Conservation (phyloP, 1,140 invertebrate species). For the Metaphire vulgaris region DNA sequence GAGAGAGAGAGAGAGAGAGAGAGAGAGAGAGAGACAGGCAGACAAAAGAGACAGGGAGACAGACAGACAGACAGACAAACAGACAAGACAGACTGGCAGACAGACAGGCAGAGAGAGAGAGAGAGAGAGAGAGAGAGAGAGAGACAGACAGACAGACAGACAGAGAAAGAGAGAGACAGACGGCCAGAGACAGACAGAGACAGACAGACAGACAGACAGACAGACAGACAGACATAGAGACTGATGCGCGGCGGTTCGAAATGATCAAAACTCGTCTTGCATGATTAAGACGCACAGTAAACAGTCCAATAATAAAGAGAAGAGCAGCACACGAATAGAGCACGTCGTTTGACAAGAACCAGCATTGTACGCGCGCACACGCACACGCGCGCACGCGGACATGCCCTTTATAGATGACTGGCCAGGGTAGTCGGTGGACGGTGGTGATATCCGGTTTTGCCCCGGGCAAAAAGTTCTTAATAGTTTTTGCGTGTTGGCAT, state of each 20-base stretch:
- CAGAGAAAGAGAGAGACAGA: not conserved
- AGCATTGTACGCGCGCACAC: too few relatives aligned
- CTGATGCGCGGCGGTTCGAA: not conserved
- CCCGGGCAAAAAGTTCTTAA: too few relatives aligned
- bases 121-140: not conserved
- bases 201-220: not conserved
- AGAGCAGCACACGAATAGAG: too few relatives aligned
- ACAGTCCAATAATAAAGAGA: too few relatives aligned
- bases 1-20: not conserved
- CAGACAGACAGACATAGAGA: not conserved
- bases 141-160: not conserved
- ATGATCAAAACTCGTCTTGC: not conserved
- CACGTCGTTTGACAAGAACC: too few relatives aligned
- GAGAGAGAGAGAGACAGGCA: not conserved
- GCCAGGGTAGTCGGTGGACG: too few relatives aligned
- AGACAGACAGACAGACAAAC: not conserved
- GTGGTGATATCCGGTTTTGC: too few relatives aligned
- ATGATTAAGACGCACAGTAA: too few relatives aligned
- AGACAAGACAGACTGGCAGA: not conserved
- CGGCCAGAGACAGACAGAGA: not conserved
- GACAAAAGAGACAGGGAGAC: not conserved
- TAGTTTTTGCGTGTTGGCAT: too few relatives aligned
- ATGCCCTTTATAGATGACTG: too few relatives aligned
- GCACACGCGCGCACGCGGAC: too few relatives aligned
- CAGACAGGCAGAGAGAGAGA: not conserved